Conservation (phyloP, 2,888 invertebrate species). For the Alloscopus bannaensis region DNA sequence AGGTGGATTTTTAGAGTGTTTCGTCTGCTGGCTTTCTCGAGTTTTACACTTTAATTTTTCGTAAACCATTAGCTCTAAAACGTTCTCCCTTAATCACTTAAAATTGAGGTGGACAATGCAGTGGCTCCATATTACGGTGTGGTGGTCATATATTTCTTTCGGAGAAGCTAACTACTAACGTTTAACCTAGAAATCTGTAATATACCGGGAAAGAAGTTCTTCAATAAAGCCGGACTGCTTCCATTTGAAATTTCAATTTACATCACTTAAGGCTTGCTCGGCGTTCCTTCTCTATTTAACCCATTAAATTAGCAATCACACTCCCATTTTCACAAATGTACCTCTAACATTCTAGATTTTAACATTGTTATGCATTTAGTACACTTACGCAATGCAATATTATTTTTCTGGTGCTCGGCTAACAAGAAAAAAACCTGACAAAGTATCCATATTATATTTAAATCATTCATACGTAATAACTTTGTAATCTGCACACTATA, state of each 20-base stretch:
- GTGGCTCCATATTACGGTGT: not conserved
- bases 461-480: not conserved
- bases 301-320: not conserved
- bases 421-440: not conserved
- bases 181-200: not conserved
- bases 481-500: not conserved
- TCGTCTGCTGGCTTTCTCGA: slow-evolving; percentile 29
- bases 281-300: not conserved
- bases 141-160: slow-evolving; percentile 12
- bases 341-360: not conserved
- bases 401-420: not conserved
- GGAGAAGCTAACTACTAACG: too few relatives aligned
- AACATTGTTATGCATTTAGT: slow-evolving; percentile 2
- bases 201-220: not conserved
- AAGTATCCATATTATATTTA: not conserved
- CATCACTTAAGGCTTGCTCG: slow-evolving; percentile 18
- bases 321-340: not conserved
- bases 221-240: not conserved
- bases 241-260: slow-evolving; percentile 9
- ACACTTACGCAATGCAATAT: not conserved
- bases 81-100: not conserved
- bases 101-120: slow-evolving; percentile 28
- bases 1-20: slow-evolving; percentile 6
- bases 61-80: slow-evolving; percentile 4
- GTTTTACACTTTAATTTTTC: not conserved